These are phyloP conservation scores for Eciton burchellii DNA, from an alignment of 1,140 invertebrate species.

Conservation along the genomic window DNA sequence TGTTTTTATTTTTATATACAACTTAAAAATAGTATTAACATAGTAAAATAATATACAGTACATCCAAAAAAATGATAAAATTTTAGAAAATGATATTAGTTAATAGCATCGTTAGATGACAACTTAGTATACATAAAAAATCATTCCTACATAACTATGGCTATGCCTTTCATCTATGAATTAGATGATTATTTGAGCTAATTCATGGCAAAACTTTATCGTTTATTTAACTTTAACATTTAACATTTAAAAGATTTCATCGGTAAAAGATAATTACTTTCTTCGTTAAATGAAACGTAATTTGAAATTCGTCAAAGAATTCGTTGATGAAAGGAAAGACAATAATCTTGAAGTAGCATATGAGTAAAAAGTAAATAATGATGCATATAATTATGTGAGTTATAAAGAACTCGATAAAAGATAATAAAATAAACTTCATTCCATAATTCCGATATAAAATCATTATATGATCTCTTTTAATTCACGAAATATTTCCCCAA, in stretches of 20 bases:
- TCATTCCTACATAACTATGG: constrained; percentile 19
- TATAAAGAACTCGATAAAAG: neutral
- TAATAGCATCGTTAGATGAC: constrained; percentile 6
- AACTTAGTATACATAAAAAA: constrained; percentile 5
- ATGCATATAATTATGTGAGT: neutral
- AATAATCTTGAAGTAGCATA: neutral
- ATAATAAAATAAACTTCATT: neutral
- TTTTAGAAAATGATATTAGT: neutral
- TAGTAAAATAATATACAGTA: constrained; percentile 29
- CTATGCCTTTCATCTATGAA: constrained; percentile 20
- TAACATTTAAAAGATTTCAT: neutral
- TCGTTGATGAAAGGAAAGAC: neutral
- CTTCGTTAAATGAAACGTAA: neutral
- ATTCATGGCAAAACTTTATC: neutral
- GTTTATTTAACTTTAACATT: neutral
- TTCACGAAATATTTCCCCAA: too few relatives aligned
- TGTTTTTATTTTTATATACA: constrained; percentile 33
- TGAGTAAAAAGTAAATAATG: constrained; percentile 9
- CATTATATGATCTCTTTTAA: too few relatives aligned
- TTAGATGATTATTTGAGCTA: neutral
- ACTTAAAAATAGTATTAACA: constrained; percentile 38
- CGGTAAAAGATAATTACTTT: neutral
- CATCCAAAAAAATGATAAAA: neutral
- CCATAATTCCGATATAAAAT: too few relatives aligned
- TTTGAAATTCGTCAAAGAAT: constrained; percentile 6